Evolutionary conservation across 2,797 vertebrate species (phyloP), one percentile per base, ranked within the genome.

Genomic region (Fratercula arctica): DNA sequence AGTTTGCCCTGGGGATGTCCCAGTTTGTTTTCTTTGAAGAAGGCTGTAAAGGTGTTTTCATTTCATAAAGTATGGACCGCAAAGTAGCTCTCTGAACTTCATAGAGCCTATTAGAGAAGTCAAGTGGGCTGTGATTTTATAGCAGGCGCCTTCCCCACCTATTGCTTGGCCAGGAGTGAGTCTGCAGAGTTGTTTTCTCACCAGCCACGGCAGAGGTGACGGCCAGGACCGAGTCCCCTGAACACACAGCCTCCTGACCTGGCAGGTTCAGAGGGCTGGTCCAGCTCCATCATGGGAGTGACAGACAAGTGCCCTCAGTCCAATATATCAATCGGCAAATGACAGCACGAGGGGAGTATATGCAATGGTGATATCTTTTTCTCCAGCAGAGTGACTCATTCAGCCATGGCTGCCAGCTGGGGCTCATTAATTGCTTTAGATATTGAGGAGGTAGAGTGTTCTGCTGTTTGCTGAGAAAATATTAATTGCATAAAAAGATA

Each of bases 401-500:
- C 21, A 91, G 85, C 69, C 51, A 9, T 13, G 23, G 70, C 92
- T 95, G 70, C 69, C 83, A 66, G 66, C 67, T 85, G 57, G 74
- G 29, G 17, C 60, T 68, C 87, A 25, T 73, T 89, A 87, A 85
- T 64, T 85, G 68, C 89, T 91, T 75, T 57, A 66, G 86, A 46
- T 83, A 69, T 51, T 14, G 50, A 77, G 85, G 87, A 82, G 63
- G 68, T 63, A 92, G 78, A 87, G 72, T 16, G 76, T 54, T 74
- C 53, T 33, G 48, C 35, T 87, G 76, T 93, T 78, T 68, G 68
- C 37, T 21, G 39, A 35, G 77, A 70, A 90, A 90, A 70, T 57
- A 78, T 87, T 97, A 88, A 96, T 95, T 97, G 87, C 87, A 93
- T 89, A 79, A 87, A 66, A 82, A 93, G 87, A 66, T 96, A 93